A percentile compares a stretch with the other conserved stretches of the same genome.
Conservation (phyloP, 1,140 invertebrate species). For the Rhopalosiphum maidis region DNA sequence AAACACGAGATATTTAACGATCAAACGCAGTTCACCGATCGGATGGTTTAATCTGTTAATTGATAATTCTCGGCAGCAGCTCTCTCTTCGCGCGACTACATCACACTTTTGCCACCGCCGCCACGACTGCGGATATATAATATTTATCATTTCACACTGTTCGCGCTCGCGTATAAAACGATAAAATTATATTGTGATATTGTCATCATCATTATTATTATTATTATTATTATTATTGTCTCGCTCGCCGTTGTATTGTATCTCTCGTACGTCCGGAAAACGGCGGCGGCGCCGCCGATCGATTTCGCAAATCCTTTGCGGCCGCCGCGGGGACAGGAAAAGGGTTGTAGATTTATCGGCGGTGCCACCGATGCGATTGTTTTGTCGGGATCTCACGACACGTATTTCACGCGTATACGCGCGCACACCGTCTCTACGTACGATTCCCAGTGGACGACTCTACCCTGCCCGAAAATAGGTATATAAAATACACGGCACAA, state of each 20-base stretch:
- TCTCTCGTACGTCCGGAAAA: neutral
- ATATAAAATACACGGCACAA: neutral
- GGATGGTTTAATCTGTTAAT: neutral
- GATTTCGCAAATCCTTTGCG: neutral
- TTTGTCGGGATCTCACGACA: neutral
- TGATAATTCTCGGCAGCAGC: neutral
- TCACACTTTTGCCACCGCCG: neutral
- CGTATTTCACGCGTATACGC: neutral
- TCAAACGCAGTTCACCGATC: neutral
- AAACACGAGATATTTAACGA: neutral
- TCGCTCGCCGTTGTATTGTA: neutral
- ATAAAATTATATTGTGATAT: neutral
- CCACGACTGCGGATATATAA: no score
- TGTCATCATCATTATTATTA: neutral
- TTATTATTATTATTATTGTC: neutral
- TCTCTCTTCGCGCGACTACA: neutral
- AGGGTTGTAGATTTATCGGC: neutral
- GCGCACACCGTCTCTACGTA: neutral
- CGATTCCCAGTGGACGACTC: neutral
- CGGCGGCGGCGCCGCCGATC: neutral
- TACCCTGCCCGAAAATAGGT: neutral
- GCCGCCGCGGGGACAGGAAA: neutral
- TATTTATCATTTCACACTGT: neutral
- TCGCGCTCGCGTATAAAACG: neutral
- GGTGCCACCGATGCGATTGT: neutral